phyloP scores from a whole-genome alignment of 1,140 invertebrate genomes.

The Pachypsylla venusta region DNA sequence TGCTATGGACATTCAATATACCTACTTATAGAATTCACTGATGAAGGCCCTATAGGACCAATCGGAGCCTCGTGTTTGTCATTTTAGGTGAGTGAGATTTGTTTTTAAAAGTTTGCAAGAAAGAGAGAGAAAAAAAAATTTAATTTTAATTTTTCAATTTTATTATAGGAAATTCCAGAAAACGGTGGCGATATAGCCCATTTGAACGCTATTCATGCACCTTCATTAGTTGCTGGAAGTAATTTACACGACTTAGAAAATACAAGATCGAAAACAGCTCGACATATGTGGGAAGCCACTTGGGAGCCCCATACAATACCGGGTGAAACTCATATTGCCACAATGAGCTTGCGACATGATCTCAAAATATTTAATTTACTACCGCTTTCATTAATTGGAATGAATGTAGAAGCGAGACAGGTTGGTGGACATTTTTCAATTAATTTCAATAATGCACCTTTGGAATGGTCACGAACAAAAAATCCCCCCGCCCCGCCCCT shows the following conservation, averaged over 20 bases:
- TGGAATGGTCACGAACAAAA: no score
- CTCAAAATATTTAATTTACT: conserved; percentile 31
- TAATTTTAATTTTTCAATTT: no score
- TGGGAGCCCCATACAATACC: conserved; percentile 24
- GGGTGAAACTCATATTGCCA: conserved; percentile 38
- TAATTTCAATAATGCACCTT: no score
- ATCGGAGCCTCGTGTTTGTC: no score
- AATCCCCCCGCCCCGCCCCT: no score
- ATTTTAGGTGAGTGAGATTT: no score
- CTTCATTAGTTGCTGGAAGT: conserved; percentile 39
- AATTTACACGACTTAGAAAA: conserved; percentile 27
- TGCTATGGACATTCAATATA: no score
- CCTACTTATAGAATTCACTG: no score
- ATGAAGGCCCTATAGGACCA: no score
- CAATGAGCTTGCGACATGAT: conserved; percentile 40
- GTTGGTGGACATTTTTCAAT: no score
- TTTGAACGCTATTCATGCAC: conserved; percentile 54
- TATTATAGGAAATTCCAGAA: conserved; percentile 85
- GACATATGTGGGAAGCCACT: conserved; percentile 28
- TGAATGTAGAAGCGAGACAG: conserved; percentile 41
- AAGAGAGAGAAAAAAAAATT: no score
- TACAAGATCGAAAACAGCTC: conserved; percentile 19
- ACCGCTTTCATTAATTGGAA: conserved; percentile 26
- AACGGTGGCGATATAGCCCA: conserved; percentile 79
- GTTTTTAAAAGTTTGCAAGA: no score